Evolutionary conservation across 2,113 vertebrate genomes (phyloP), one percentile per base, ranked within the genome.

Genomic region (human): DNA sequence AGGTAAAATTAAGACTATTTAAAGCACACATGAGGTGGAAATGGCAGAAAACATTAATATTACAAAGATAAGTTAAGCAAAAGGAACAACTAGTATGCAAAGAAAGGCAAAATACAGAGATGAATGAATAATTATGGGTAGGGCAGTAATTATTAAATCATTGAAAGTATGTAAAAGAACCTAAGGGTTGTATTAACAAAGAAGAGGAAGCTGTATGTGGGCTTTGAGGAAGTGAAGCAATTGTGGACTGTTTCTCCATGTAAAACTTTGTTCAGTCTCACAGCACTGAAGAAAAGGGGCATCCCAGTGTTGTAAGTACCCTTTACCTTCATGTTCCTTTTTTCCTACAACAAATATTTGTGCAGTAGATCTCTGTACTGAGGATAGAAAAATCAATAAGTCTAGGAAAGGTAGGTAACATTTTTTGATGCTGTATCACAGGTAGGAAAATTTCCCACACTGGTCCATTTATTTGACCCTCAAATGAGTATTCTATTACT

Each of bases 31-130:
- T 20, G 30, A 52, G 50, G 35, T 59, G 12, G 72, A 91, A 84
- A 93, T 92, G 73, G 61, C 81, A 93, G 78, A 80, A 82, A 82
- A 79, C 48, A 55, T 81, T 94, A 80, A 38, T 80, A 70, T 76
- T 61, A 95, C 72, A 90, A 96, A 80, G 79, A 85, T 81, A 97
- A 96, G 70, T 43, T 90, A 87, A 92, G 76, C 22, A 16, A 90
- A 96, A 86, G 50, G 73, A 95, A 93, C 89, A 52, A 79, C 52
- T 93, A 8, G 16, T 32, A 50, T 81, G 30, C 89, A 97, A 97
- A 97, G 48, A 96, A 95, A 97, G 86, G 55, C 30, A 91, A 96
- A 64, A 70, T 76, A 13, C 27, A 80, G 59, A 90, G 40, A 93
- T 88, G n/a, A 87, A 22, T 94, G 48, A 89, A 85, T 95, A 96